Evolutionary conservation across 2,888 invertebrate genomes (phyloP).

Genomic region (Julus scanicus): DNA sequence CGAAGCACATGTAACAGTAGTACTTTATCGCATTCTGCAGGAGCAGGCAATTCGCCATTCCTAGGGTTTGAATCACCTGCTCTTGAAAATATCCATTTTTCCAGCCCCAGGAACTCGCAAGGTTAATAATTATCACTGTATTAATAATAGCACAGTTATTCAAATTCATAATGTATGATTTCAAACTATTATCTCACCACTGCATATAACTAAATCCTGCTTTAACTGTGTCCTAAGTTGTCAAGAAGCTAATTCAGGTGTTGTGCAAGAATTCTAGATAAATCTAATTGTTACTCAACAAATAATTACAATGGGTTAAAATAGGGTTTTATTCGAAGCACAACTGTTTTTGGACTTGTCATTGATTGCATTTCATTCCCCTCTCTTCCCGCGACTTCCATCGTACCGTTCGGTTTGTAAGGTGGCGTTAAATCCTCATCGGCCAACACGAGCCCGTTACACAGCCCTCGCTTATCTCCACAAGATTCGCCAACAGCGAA

Average conservation of each 20-base stretch:
- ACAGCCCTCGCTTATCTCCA: slow-evolving; percentile 59
- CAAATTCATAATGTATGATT: neutral
- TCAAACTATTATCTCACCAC: too few species aligned
- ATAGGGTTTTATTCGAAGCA: too few species aligned
- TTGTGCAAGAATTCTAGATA: too few species aligned
- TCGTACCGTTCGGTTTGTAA: neutral
- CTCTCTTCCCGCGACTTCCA: neutral
- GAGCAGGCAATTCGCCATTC: slow-evolving; percentile 52
- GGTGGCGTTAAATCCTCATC: slow-evolving; percentile 40
- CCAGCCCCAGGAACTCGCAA: slow-evolving; percentile 5
- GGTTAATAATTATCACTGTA: slow-evolving; percentile 1
- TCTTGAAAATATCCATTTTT: slow-evolving; percentile 50
- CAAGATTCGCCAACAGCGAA: slow-evolving; percentile 60
- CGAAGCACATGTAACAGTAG: neutral
- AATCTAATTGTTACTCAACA: too few species aligned
- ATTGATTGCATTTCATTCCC: neutral
- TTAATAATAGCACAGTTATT: neutral
- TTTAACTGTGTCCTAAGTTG: neutral
- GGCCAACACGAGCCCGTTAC: slow-evolving; percentile 55
- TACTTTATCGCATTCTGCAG: slow-evolving; percentile 29
- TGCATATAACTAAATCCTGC: neutral
- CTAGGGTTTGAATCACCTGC: slow-evolving; percentile 53
- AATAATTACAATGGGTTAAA: too few species aligned
- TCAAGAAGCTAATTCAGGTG: neutral
- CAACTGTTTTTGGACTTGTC: neutral